Conservation (phyloP, 2,797 vertebrate species). For the Chelonia mydas region DNA sequence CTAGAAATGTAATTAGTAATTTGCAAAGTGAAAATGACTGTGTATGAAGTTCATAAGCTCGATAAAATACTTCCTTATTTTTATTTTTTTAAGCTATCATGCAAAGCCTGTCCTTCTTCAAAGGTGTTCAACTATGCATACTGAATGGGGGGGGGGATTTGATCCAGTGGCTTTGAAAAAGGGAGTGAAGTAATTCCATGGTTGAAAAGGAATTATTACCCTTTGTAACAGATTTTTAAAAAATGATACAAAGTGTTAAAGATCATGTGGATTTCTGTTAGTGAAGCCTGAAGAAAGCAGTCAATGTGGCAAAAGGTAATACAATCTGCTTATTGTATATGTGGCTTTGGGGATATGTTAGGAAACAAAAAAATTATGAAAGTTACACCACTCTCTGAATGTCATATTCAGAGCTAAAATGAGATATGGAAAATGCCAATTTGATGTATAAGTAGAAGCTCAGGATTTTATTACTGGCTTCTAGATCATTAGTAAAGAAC, state of each 20-base stretch:
- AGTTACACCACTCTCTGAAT: not conserved
- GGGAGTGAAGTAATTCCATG: not conserved
- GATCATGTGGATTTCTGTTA: not conserved
- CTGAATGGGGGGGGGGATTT: not conserved
- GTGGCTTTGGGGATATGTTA: not conserved
- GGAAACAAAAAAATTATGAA: not conserved
- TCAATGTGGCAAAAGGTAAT: not conserved
- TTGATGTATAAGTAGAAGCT: not conserved
- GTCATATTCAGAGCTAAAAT: not conserved
- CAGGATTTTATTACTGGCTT: not conserved
- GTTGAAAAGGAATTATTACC: not conserved
- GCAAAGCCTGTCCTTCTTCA: not conserved
- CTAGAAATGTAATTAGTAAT: not conserved
- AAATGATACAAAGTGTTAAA: not conserved
- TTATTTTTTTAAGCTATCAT: not conserved
- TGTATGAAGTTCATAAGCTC: not conserved
- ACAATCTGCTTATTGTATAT: not conserved
- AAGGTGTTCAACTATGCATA: not conserved
- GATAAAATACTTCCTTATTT: not conserved
- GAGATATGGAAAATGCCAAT: not conserved
- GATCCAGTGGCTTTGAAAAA: not conserved
- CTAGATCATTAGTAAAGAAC: not conserved
- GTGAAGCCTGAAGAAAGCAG: not conserved
- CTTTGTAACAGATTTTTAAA: slow-evolving; percentile 6
- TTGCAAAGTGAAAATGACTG: not conserved